These are phyloP conservation scores for Diplolepis rosae DNA, from an alignment of 2,888 invertebrate species.

Conservation along the genomic window DNA sequence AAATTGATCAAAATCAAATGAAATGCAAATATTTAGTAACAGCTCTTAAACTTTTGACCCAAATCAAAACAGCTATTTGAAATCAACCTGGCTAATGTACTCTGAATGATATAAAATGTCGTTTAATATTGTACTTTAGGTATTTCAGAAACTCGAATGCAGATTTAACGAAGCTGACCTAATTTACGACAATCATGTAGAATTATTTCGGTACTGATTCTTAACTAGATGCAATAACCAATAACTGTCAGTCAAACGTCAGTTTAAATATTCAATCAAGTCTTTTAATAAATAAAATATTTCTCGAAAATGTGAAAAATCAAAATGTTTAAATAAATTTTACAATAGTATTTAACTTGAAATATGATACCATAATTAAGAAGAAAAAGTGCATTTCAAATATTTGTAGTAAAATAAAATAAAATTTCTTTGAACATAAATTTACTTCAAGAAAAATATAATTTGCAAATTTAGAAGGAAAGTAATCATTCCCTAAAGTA, in stretches of 20 bases:
- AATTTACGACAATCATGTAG: constrained; percentile 35
- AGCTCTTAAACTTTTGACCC: not conserved
- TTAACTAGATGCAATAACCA: constrained; percentile 25
- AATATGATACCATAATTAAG: no score
- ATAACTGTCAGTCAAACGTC: not conserved
- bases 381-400: no score
- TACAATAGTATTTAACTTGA: no score
- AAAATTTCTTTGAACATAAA: no score
- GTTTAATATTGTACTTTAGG: not conserved
- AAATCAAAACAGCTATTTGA: not conserved
- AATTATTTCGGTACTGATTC: constrained; percentile 34
- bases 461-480: not conserved
- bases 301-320: not conserved
- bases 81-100: not conserved
- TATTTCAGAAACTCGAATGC: constrained; percentile 43
- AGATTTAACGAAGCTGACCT: constrained; percentile 39
- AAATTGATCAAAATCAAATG: not conserved
- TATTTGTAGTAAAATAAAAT: no score
- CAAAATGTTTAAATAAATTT: not conserved
- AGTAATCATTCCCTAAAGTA: not conserved
- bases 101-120: not conserved
- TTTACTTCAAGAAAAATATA: not conserved
- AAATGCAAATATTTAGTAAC: no score
- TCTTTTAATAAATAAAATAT: not conserved
- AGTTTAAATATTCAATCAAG: constrained; percentile 2